Conservation (phyloP, 2,888 invertebrate genomes). For the Darwinula stevensoni region DNA sequence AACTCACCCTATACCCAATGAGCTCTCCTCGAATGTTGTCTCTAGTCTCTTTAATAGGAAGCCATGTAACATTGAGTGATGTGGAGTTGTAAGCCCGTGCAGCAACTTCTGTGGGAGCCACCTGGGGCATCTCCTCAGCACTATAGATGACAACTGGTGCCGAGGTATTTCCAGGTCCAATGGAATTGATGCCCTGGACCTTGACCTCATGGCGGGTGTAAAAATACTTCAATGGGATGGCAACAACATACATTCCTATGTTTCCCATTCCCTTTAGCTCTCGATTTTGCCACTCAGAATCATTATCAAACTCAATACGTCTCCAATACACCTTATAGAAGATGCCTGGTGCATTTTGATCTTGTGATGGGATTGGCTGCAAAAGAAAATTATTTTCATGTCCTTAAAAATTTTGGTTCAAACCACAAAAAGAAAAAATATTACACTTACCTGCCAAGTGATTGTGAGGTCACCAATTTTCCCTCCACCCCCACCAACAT, state of each 20-base stretch:
- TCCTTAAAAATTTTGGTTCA: background rate
- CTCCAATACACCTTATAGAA: conserved; percentile 75
- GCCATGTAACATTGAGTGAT: conserved; percentile 69
- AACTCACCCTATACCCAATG: conserved; percentile 50
- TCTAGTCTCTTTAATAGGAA: conserved; percentile 49
- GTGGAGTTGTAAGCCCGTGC: conserved; percentile 66
- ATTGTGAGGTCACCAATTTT: conserved; percentile 82
- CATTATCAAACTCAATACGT: conserved; percentile 25
- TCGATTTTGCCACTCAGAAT: conserved; percentile 42
- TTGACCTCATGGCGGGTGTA: conserved; percentile 58
- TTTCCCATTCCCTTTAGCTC: conserved; percentile 40
- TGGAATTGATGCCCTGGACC: conserved; percentile 39
- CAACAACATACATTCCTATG: conserved; percentile 41
- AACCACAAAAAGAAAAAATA: background rate
- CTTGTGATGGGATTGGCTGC: conserved; percentile 32
- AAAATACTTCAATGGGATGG: conserved; percentile 23
- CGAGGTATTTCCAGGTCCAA: conserved; percentile 55
- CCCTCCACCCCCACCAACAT: conserved; percentile 74
- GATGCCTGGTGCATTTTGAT: conserved; percentile 65
- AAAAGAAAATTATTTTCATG: conserved; percentile 7
- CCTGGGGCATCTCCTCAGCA: conserved; percentile 74
- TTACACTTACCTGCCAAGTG: conserved; percentile 32
- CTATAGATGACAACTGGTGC: conserved; percentile 40
- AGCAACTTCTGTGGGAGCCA: conserved; percentile 49
- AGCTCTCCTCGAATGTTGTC: conserved; percentile 60